Percentiles rank a stretch among this genome's conserved stretches.
Conservation (phyloP, 64 coral and sea anemone genomes). For the Montipora capricornis region DNA sequence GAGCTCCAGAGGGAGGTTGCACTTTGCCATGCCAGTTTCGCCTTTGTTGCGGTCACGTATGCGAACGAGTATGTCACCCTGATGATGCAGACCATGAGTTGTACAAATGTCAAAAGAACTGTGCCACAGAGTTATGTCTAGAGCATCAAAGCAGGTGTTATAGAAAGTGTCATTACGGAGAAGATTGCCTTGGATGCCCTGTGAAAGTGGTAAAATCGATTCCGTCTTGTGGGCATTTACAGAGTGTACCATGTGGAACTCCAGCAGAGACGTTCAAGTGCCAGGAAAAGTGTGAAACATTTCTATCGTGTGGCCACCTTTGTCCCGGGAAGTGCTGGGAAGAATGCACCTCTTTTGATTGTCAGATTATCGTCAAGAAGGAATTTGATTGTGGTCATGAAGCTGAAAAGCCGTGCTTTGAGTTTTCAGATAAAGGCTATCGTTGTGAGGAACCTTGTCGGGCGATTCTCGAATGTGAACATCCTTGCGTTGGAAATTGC, state of each 20-base stretch:
- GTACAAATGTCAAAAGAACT: slow-evolving; percentile 81
- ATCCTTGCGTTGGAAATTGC: slow-evolving; percentile 54
- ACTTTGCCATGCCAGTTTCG: slow-evolving; percentile 75
- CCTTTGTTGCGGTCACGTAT: slow-evolving; percentile 79
- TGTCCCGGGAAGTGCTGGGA: slow-evolving; percentile 58
- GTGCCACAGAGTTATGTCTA: slow-evolving; percentile 53
- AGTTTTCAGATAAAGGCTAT: slow-evolving; percentile 8
- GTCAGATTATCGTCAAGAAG: slow-evolving; percentile 19
- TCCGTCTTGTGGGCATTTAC: slow-evolving; percentile 14
- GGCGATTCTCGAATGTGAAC: slow-evolving; percentile 50
- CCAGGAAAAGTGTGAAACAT: slow-evolving; percentile 33
- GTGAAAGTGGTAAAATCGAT: slow-evolving; percentile 16
- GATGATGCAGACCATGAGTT: slow-evolving; percentile 62
- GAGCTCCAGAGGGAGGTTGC: slow-evolving; percentile 82
- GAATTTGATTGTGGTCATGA: slow-evolving; percentile 65
- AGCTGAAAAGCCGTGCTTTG: slow-evolving; percentile 47
- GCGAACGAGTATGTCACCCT: slow-evolving; percentile 78
- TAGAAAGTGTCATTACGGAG: slow-evolving; percentile 71
- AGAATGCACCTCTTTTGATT: slow-evolving; percentile 18
- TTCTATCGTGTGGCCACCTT: slow-evolving; percentile 44
- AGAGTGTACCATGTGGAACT: slow-evolving; percentile 29
- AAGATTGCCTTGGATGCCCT: slow-evolving; percentile 60
- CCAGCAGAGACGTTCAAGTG: slow-evolving; percentile 32
- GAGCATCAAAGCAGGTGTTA: slow-evolving; percentile 63
- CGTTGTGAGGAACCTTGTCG: slow-evolving; percentile 57